Evolutionary conservation across 2,888 invertebrate species (phyloP).

Genomic region (Elegia similella): DNA sequence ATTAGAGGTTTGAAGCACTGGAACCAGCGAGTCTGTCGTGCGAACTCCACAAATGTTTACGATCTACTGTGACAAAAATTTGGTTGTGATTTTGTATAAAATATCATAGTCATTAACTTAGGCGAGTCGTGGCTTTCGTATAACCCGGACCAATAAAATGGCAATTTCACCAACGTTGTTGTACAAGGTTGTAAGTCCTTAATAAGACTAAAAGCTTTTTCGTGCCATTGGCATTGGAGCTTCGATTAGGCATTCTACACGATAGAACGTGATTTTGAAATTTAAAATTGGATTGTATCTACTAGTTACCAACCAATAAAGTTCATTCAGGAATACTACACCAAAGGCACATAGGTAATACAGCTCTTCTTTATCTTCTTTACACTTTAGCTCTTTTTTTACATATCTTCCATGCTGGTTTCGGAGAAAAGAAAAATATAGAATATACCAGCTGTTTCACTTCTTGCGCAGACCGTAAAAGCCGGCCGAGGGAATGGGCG

Average conservation of each 20-base stretch:
- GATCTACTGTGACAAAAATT: constrained; percentile 55
- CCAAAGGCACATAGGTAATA: no score
- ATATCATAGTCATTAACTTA: constrained; percentile 29
- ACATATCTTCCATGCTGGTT: no score
- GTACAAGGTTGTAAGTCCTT: constrained; percentile 21
- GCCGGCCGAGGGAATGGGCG: no score
- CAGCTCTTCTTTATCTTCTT: no score
- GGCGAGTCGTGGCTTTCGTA: constrained; percentile 28
- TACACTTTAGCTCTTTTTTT: no score
- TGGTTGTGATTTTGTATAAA: constrained; percentile 20
- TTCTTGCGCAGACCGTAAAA: no score
- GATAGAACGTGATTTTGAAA: constrained; percentile 1
- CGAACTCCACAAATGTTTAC: constrained; percentile 49
- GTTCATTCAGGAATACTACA: not conserved
- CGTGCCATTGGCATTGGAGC: constrained; percentile 11
- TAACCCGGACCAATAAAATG: constrained; percentile 23
- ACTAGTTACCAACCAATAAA: not conserved
- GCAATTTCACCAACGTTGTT: constrained; percentile 26
- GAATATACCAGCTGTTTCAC: no score
- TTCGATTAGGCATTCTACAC: not conserved
- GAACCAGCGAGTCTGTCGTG: constrained; percentile 38
- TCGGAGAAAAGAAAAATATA: no score
- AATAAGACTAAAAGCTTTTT: constrained; percentile 33
- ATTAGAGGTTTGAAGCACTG: constrained; percentile 6
- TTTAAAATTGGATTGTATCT: not conserved